phyloP scores from a whole-genome alignment of 2,113 vertebrate species.

The Cynoglossus semilaevis region DNA sequence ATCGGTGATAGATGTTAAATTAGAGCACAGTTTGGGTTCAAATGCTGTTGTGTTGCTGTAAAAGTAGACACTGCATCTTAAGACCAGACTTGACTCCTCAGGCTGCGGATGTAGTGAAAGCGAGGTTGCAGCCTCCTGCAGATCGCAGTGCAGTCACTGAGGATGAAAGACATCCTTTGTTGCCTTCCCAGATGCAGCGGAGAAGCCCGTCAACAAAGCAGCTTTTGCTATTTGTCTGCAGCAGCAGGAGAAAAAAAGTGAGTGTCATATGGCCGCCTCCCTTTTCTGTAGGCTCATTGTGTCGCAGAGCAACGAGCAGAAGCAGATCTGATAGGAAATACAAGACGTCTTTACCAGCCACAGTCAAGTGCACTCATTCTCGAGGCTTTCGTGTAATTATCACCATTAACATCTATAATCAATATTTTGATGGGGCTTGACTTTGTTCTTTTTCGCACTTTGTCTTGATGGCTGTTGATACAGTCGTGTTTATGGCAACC shows the following conservation, averaged over 20 bases:
- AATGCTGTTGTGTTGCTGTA: slow-evolving; percentile 8
- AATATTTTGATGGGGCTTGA: too few relatives aligned
- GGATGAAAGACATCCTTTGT: slow-evolving; percentile 65
- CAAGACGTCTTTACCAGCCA: slow-evolving; percentile 14
- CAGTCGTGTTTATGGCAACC: background rate
- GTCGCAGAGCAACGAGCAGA: slow-evolving; percentile 13
- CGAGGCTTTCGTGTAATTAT: too few relatives aligned
- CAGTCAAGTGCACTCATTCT: background rate
- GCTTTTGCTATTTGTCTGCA: slow-evolving; percentile 37
- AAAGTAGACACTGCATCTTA: slow-evolving; percentile 31
- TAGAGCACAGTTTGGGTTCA: slow-evolving; percentile 13
- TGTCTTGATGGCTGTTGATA: too few relatives aligned
- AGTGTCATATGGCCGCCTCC: slow-evolving; percentile 34
- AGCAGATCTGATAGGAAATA: slow-evolving; percentile 10
- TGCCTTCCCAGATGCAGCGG: slow-evolving; percentile 42
- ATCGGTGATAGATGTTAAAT: background rate
- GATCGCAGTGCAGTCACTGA: slow-evolving; percentile 37
- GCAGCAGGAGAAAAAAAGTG: slow-evolving; percentile 9
- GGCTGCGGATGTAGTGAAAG: slow-evolving; percentile 51
- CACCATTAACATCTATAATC: background rate
- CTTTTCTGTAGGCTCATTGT: slow-evolving; percentile 25
- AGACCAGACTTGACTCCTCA: slow-evolving; percentile 30
- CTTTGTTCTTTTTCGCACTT: too few relatives aligned
- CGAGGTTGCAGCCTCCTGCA: slow-evolving; percentile 58
- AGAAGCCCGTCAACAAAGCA: slow-evolving; percentile 58